Conservation (phyloP, 2,888 invertebrate genomes). For the Drosophila affinis region DNA sequence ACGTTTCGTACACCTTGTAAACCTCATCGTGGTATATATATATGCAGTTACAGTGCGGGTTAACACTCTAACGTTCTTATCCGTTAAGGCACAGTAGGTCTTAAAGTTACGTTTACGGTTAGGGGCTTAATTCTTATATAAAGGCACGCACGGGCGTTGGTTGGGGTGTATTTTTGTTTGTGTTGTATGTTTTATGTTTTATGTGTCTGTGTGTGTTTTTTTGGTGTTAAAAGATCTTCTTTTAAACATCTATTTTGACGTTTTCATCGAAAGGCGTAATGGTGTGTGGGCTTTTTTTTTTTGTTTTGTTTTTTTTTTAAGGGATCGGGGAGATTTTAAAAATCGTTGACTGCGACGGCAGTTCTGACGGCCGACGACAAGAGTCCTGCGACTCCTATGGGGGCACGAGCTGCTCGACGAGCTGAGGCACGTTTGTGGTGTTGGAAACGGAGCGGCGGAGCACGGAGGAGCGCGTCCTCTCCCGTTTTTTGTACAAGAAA, state of each 20-base stretch:
- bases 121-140: constrained; percentile 36
- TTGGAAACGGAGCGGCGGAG: constrained; percentile 55
- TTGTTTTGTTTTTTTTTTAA: constrained; percentile 22
- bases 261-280: constrained; percentile 19
- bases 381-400: constrained; percentile 40
- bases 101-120: constrained; percentile 14
- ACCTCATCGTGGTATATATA: constrained; percentile 39
- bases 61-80: constrained; percentile 8
- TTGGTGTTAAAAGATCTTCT: constrained; percentile 22
- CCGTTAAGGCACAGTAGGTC: constrained; percentile 69
- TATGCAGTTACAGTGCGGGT: constrained; percentile 18
- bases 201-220: constrained; percentile 34
- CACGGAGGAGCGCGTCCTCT: constrained; percentile 52
- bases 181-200: constrained; percentile 33
- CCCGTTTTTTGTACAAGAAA: constrained; percentile 71
- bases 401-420: constrained; percentile 61
- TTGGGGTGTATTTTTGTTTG: constrained; percentile 45
- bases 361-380: constrained; percentile 37
- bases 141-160: constrained; percentile 66
- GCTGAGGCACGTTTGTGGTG: constrained; percentile 81
- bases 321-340: constrained; percentile 71
- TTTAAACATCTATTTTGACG: constrained; percentile 1
- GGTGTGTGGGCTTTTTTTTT: constrained; percentile 12
- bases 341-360: constrained; percentile 75
- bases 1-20: constrained; percentile 63